A percentile compares a stretch with the other conserved stretches of the same genome.
phyloP scores from a whole-genome alignment of 2,888 invertebrate genomes.

The Polyommatus icarus region DNA sequence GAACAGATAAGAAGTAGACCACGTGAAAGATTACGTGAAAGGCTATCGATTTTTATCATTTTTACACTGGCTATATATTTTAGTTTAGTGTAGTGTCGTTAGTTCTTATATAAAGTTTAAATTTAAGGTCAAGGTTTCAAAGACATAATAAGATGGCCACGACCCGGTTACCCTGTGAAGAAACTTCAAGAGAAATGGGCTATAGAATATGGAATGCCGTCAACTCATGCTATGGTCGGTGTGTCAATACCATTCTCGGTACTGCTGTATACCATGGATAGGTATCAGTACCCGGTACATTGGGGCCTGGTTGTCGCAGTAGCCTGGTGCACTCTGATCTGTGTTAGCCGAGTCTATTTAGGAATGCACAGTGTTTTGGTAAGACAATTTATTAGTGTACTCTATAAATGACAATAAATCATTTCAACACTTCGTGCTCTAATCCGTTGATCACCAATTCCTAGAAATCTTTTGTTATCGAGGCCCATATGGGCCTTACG shows the following conservation, averaged over 20 bases:
- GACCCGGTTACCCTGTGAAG: slow-evolving; percentile 91
- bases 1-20: too few relatives aligned
- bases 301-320: slow-evolving; percentile 81
- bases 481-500: too few relatives aligned
- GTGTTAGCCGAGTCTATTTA: slow-evolving; percentile 91
- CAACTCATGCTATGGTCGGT: slow-evolving; percentile 96
- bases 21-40: too few relatives aligned
- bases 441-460: too few relatives aligned
- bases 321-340: slow-evolving; percentile 88
- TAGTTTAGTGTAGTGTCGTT: too few relatives aligned
- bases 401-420: not conserved
- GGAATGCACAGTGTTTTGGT: slow-evolving; percentile 96
- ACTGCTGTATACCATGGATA: slow-evolving; percentile 87
- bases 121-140: slow-evolving; percentile 90
- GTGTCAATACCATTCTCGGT: slow-evolving; percentile 93
- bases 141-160: slow-evolving; percentile 92
- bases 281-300: slow-evolving; percentile 86
- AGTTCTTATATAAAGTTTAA: not conserved
- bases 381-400: slow-evolving; percentile 51
- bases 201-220: slow-evolving; percentile 96
- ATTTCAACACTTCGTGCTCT: too few relatives aligned
- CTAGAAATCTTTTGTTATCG: too few relatives aligned
- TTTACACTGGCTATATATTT: too few relatives aligned
- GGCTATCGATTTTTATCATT: too few relatives aligned
- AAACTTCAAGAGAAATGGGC: slow-evolving; percentile 93